These are phyloP conservation scores for Sorex fumeus DNA, from an alignment of 2,113 vertebrate genomes.

Conservation along the genomic window DNA sequence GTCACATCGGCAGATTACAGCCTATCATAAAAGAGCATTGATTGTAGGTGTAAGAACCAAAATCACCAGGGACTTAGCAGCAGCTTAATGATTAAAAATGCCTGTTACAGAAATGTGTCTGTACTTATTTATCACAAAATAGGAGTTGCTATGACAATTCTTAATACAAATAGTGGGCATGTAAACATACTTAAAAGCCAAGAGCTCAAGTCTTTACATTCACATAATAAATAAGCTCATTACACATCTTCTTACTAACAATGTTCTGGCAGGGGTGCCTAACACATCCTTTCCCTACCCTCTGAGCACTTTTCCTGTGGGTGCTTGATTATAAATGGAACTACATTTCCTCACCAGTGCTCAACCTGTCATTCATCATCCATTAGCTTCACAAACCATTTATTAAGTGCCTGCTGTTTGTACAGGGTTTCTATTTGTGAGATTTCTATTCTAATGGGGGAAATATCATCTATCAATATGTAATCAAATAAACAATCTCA, in stretches of 20 bases:
- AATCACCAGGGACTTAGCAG: background rate
- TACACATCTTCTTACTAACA: constrained; percentile 49
- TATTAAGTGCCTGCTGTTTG: constrained; percentile 68
- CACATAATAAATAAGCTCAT: constrained; percentile 70
- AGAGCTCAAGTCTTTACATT: constrained; percentile 62
- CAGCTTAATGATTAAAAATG: constrained; percentile 53
- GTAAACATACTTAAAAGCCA: constrained; percentile 42
- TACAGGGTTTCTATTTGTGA: constrained; percentile 27
- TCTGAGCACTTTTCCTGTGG: constrained; percentile 21
- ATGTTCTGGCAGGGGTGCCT: background rate
- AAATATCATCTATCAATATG: constrained; percentile 20
- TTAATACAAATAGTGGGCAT: constrained; percentile 61
- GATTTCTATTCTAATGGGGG: background rate
- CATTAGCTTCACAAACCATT: constrained; percentile 56
- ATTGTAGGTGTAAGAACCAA: background rate
- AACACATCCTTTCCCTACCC: background rate
- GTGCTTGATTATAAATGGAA: constrained; percentile 61
- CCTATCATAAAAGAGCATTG: background rate
- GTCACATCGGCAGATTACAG: background rate
- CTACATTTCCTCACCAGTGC: constrained; percentile 54
- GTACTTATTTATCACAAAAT: constrained; percentile 70
- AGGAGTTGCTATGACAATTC: constrained; percentile 70
- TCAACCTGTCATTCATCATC: constrained; percentile 43
- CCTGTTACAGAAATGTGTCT: constrained; percentile 54
- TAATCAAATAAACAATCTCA: constrained; percentile 43